A percentile compares a stretch with the other conserved stretches of the same genome.
phyloP scores from a whole-genome alignment of 2,888 invertebrate species.

The Archips crataeganus region DNA sequence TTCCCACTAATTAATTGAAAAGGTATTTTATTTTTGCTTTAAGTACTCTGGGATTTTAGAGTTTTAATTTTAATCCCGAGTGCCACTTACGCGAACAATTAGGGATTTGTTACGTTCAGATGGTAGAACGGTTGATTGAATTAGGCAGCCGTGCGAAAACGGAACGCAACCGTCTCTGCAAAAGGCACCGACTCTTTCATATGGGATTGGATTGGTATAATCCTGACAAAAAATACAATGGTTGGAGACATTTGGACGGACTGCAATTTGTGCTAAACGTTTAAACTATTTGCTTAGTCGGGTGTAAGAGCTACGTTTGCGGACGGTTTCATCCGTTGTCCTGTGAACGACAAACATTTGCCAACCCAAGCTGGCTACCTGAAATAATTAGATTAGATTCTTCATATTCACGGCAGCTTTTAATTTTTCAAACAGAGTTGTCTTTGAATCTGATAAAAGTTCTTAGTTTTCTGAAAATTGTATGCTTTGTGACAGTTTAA shows the following conservation, averaged over 20 bases:
- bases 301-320: conserved; percentile 47
- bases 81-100: conserved; percentile 52
- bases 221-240: conserved; percentile 64
- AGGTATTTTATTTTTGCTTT: conserved; percentile 14
- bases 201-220: conserved; percentile 71
- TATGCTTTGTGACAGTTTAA: background rate
- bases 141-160: conserved; percentile 57
- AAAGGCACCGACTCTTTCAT: conserved; percentile 50
- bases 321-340: conserved; percentile 17
- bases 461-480: background rate
- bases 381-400: conserved; percentile 7
- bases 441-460: background rate
- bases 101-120: conserved; percentile 22
- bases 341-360: conserved; percentile 18
- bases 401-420: background rate
- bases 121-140: conserved; percentile 58
- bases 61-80: conserved; percentile 57
- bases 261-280: conserved; percentile 62
- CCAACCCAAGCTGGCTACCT: background rate
- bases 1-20: conserved; percentile 48
- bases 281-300: conserved; percentile 55
- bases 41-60: conserved; percentile 45
- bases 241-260: conserved; percentile 54
- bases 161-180: conserved; percentile 33
- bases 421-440: background rate